Conservation (phyloP, 1,140 invertebrate species). For the Penaeus vannamei region DNA sequence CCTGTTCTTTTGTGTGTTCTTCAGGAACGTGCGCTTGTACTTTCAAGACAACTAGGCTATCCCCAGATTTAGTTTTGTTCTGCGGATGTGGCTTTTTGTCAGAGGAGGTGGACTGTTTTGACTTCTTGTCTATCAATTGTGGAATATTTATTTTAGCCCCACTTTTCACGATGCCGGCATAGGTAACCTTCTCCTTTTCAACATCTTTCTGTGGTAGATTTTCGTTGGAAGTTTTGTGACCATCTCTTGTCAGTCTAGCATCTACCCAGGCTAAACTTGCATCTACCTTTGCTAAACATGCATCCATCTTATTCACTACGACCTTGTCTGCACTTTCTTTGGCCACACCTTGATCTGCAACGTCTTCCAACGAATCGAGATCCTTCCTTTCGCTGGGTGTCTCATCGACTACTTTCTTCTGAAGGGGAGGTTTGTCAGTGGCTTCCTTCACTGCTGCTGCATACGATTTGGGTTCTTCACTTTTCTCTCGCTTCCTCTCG, state of each 20-base stretch:
- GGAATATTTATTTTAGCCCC: background rate
- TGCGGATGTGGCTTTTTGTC: background rate
- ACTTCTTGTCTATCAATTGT: too few species aligned
- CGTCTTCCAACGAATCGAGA: too few species aligned
- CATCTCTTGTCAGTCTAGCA: constrained; percentile 41
- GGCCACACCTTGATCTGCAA: background rate
- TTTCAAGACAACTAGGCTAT: background rate
- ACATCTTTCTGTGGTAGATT: too few species aligned
- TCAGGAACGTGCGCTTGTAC: constrained; percentile 29
- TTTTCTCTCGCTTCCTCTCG: background rate
- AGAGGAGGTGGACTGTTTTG: background rate
- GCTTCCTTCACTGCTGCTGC: background rate
- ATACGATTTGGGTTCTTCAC: background rate
- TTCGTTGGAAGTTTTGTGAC: background rate
- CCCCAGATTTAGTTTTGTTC: background rate
- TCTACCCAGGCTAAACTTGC: constrained; percentile 41
- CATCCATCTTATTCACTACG: constrained; percentile 47
- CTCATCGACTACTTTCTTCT: background rate
- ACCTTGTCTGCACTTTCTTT: constrained; percentile 13
- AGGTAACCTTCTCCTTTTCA: background rate
- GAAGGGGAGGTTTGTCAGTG: background rate
- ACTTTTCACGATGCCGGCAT: background rate
- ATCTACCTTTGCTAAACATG: constrained; percentile 45
- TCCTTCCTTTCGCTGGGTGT: too few species aligned
- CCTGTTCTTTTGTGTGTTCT: background rate